phyloP scores from a whole-genome alignment of 2,797 vertebrate genomes.

The Semaprochilodus insignis region DNA sequence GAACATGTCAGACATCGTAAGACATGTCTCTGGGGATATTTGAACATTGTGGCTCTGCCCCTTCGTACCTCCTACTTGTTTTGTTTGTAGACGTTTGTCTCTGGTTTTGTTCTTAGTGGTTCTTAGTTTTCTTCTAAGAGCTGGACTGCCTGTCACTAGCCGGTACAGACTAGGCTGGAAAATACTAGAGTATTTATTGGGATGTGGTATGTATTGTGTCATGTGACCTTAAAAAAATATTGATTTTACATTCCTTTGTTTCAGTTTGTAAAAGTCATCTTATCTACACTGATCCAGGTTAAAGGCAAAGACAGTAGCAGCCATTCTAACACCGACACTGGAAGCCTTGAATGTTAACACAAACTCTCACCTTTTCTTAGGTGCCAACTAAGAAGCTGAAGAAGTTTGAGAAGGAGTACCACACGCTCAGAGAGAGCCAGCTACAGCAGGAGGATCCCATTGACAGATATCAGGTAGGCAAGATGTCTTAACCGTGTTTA shows the following conservation, averaged over 20 bases:
- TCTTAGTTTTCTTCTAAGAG: too few relatives aligned
- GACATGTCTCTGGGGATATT: too few relatives aligned
- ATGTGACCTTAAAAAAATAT: background rate
- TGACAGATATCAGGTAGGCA: conserved; percentile 92
- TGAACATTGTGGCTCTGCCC: too few relatives aligned
- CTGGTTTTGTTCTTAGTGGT: too few relatives aligned
- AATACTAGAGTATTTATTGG: background rate
- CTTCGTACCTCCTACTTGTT: too few relatives aligned
- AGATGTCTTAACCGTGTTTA: background rate
- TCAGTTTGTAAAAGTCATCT: background rate
- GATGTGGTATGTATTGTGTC: background rate
- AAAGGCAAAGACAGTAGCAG: background rate
- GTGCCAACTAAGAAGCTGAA: conserved; percentile 98
- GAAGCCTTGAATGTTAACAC: background rate
- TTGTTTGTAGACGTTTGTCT: too few relatives aligned
- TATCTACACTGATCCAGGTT: background rate
- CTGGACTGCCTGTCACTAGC: too few relatives aligned
- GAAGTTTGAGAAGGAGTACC: conserved; percentile 99
- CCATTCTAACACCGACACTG: background rate
- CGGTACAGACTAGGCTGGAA: background rate
- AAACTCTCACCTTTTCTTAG: conserved; percentile 67
- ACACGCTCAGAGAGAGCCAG: conserved; percentile 92
- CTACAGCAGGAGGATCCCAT: conserved; percentile 97
- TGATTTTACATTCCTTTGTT: too few relatives aligned
- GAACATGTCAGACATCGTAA: too few relatives aligned